Conservation (phyloP, 2,888 invertebrate species). For the Panopea generosa region DNA sequence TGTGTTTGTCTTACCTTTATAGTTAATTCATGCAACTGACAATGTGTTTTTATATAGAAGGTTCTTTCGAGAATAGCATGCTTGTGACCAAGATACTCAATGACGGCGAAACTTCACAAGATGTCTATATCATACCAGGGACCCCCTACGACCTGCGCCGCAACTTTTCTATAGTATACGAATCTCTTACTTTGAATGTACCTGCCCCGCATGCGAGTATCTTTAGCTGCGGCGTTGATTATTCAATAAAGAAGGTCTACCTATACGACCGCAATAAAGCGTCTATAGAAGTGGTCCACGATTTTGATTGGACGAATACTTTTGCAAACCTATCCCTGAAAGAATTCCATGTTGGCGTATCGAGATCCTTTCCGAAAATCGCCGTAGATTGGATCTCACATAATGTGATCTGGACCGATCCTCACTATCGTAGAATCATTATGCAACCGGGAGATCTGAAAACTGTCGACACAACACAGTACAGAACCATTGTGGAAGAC, state of each 20-base stretch:
- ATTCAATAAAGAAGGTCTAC: slow-evolving; percentile 6
- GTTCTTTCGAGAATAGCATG: too few species aligned
- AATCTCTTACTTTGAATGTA: too few species aligned
- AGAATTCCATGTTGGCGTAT: too few species aligned
- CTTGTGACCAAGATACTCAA: too few species aligned
- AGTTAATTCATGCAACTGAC: too few species aligned
- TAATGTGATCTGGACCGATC: slow-evolving; percentile 54
- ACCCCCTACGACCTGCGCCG: too few species aligned
- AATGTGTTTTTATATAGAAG: too few species aligned
- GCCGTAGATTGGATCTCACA: slow-evolving; percentile 61
- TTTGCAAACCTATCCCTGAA: background rate
- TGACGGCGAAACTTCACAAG: too few species aligned
- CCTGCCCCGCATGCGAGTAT: background rate
- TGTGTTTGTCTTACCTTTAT: too few species aligned
- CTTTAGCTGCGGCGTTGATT: slow-evolving; percentile 2
- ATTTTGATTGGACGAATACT: background rate
- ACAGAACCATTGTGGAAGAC: slow-evolving; percentile 23
- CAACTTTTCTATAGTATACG: too few species aligned
- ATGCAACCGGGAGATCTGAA: slow-evolving; percentile 47
- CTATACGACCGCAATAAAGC: background rate
- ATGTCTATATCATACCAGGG: too few species aligned
- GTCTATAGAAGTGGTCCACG: background rate
- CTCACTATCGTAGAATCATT: slow-evolving; percentile 36
- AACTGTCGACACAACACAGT: slow-evolving; percentile 9
- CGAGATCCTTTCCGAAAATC: slow-evolving; percentile 10